Evolutionary conservation across 2,888 invertebrate species (phyloP), one percentile per base, ranked within the genome.

Genomic region (Cheilosia pagana): DNA sequence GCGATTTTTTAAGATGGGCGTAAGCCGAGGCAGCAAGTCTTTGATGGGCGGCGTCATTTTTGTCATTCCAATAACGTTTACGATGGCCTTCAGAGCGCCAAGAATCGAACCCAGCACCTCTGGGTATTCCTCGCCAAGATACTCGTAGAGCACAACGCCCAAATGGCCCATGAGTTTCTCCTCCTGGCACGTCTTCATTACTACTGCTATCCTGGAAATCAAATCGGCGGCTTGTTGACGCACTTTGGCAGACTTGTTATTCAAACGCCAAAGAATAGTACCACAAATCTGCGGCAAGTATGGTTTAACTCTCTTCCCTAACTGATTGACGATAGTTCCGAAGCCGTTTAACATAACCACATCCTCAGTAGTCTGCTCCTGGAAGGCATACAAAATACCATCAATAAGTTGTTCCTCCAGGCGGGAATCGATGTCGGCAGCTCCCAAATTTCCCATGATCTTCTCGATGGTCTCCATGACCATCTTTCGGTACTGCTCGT

Each of bases 1-100:
- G 94, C 95, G 95, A 94, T 99, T 99, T 92, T 99, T 99, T 86
- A 99, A 93, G 90, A 99, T 99, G 0, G 99, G 99, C 0, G 99
- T 99, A 45, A 99, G 93, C 79, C 99, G 94, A 0, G 99, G 99
- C 63, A 99, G 93, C 23, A 99, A 93, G 93, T 99, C 99, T 93
- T 99, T 99, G 89, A 99, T 99, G 1, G 99, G 99, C 5, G 99
- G 99, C 2, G 99, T 99, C 99, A 99, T 99, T 93, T 99, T 99
- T 0, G 99, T 99, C 99, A 99, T 99, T 88, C 99, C 99, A 89
- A 99, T 99, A 5, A 99, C 99, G 92, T 99, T 99, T 5, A 99
- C 99, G 88, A 99, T 99, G 0, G 98, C 98, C 92, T 99, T 99
- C n/a, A 99, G 93, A 0, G 99, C 99, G 1, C 99, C 99, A 63